These are phyloP conservation scores for Scaeva pyrastri DNA, from an alignment of 2,888 invertebrate species.

Conservation along the genomic window DNA sequence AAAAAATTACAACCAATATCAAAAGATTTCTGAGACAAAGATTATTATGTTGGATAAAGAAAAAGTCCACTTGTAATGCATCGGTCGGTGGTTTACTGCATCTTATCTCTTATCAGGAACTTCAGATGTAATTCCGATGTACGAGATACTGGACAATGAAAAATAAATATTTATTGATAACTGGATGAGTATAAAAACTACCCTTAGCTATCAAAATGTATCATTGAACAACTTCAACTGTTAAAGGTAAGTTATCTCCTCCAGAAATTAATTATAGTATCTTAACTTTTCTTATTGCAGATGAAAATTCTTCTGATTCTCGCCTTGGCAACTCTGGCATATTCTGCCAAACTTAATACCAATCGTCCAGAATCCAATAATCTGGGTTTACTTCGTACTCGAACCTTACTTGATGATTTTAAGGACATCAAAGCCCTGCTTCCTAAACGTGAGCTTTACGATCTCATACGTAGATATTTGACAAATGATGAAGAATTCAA, in stretches of 20 bases:
- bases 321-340: conserved; percentile 52
- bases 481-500: conserved; percentile 81
- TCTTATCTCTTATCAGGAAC: conserved; percentile 49
- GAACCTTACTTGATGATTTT: conserved; percentile 77
- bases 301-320: conserved; percentile 66
- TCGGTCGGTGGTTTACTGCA: conserved; percentile 2
- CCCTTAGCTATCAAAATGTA: neutral
- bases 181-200: conserved; percentile 54
- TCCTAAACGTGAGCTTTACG: conserved; percentile 77
- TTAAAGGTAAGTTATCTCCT: conserved; percentile 24
- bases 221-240: conserved; percentile 24
- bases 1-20: conserved; percentile 11
- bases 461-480: conserved; percentile 79
- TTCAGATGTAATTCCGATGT: conserved; percentile 15
- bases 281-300: conserved; percentile 24
- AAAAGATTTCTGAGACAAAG: conserved; percentile 3
- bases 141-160: conserved; percentile 51
- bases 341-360: conserved; percentile 40
- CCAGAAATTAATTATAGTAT: neutral
- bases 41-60: neutral
- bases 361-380: conserved; percentile 32
- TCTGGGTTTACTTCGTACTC: conserved; percentile 27
- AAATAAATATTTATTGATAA: conserved; percentile 44
- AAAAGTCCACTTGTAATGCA: neutral
- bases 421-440: conserved; percentile 77